Base-by-base conservation (phyloP, 1,140 invertebrate species). In the Drosophila repletoides region DNA sequence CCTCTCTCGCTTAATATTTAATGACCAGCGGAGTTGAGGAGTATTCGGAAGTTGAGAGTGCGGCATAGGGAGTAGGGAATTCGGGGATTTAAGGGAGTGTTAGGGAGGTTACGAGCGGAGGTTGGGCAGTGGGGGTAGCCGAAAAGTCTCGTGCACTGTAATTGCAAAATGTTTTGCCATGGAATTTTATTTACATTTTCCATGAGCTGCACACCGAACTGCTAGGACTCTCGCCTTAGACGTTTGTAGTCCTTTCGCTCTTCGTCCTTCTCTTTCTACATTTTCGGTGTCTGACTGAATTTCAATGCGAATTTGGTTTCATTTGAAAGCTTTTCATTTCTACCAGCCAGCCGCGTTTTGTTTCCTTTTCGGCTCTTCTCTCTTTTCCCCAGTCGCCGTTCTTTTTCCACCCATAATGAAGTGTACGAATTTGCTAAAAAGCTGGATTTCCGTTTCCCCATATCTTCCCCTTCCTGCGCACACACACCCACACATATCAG, bases 151-250 rank as follows among this genome's bases (percentile, higher is more conserved):
- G 66, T 59, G 70, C 59, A 12, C 51, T 48, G 73, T 76, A 76
- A 76, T 76, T 76, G 73, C 73, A 60, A 76, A 76, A 76, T 76
- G 72, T 74, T 73, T 70, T 55, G 66, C 71, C 56, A 55, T 70
- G 71, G 71, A 76, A 76, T 76, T 76, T 74, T 73, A 76, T 76
- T 76, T 76, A 76, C 73, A 76, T 76, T 76, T 76, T 70, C 73
- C 71, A 76, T 76, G 73, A 76, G 71, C 55, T 72, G 60, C 55
- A 56, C 22, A 52, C n/a, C n/a, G 38, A 49, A 67, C 58, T 43
- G 36, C 21, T 41, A 67, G 45, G 48, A 43, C 22, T 43, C 49
- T 43, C 49, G 46, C 38, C 48, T 45, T 29, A 48, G 29, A 69
- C 58, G 51, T 28, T 52, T 40, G 21, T 15, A 21, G 31, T 49